A percentile compares a stretch with the other conserved stretches of the same genome.
Conservation (phyloP, 2,113 vertebrate genomes). For the Pollachius pollachius region DNA sequence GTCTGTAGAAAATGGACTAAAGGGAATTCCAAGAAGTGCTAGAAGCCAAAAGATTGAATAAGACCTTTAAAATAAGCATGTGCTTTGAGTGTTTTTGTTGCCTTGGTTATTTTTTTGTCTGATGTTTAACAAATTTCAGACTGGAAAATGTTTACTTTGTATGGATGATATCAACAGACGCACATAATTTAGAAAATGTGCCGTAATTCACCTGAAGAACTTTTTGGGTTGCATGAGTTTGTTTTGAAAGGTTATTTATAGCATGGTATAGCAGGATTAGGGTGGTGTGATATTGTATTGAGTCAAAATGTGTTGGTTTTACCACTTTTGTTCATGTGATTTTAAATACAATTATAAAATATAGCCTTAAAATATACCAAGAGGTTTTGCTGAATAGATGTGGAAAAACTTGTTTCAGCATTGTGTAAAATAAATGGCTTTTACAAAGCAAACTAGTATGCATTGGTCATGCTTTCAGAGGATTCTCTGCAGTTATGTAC, state of each 20-base stretch:
- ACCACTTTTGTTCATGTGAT: constrained; percentile 15
- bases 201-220: background rate
- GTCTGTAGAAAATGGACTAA: constrained; percentile 20
- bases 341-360: constrained; percentile 23
- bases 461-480: background rate
- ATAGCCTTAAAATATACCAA: constrained; percentile 37
- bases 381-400: constrained; percentile 50
- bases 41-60: constrained; percentile 22
- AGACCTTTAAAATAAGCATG: constrained; percentile 26
- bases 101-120: background rate
- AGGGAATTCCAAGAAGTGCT: constrained; percentile 26
- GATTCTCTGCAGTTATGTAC: too few relatives aligned
- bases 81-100: constrained; percentile 25
- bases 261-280: constrained; percentile 32
- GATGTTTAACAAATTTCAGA: background rate
- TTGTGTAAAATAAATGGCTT: constrained; percentile 72
- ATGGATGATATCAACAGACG: constrained; percentile 11
- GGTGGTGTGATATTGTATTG: constrained; percentile 30
- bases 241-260: constrained; percentile 25
- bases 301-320: constrained; percentile 28
- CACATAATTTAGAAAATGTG: constrained; percentile 37
- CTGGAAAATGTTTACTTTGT: constrained; percentile 30
- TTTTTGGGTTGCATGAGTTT: constrained; percentile 47
- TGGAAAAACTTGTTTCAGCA: constrained; percentile 60
- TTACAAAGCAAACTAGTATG: constrained; percentile 52